These are phyloP conservation scores for Otus sunia DNA, from an alignment of 2,113 vertebrate genomes.

Conservation along the genomic window DNA sequence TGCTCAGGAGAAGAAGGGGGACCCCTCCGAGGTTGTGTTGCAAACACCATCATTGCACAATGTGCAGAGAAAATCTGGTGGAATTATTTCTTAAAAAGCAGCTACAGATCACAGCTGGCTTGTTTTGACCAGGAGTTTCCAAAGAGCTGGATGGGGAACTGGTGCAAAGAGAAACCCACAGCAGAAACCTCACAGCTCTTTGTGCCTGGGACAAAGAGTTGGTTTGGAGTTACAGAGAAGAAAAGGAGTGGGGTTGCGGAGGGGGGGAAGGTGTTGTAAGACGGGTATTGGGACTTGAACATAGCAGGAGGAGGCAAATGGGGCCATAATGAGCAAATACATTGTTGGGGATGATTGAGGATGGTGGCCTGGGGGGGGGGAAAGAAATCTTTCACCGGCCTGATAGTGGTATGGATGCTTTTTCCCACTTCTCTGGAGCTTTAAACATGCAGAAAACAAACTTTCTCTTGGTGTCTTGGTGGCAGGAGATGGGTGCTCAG, in stretches of 20 bases:
- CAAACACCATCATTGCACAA: background rate
- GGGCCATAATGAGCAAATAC: background rate
- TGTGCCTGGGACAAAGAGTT: background rate
- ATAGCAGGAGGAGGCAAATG: background rate
- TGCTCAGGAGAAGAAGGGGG: background rate
- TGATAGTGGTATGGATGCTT: background rate
- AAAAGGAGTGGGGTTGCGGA: background rate
- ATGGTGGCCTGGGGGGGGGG: background rate
- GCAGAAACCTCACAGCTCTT: background rate
- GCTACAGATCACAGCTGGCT: background rate
- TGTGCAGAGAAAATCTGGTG: background rate
- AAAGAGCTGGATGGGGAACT: background rate
- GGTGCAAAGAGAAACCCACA: background rate
- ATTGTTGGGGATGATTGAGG: background rate
- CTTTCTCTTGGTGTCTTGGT: background rate
- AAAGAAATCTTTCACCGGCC: background rate
- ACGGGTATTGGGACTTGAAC: background rate
- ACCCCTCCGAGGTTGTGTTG: background rate
- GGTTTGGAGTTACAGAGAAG: conserved; percentile 28
- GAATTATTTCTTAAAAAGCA: background rate
- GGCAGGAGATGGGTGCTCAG: background rate
- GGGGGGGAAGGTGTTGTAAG: background rate
- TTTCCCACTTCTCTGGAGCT: background rate
- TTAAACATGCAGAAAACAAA: background rate
- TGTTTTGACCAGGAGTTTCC: background rate